phyloP scores from a whole-genome alignment of 2,888 invertebrate genomes.

The Tryphoninae sp. region DNA sequence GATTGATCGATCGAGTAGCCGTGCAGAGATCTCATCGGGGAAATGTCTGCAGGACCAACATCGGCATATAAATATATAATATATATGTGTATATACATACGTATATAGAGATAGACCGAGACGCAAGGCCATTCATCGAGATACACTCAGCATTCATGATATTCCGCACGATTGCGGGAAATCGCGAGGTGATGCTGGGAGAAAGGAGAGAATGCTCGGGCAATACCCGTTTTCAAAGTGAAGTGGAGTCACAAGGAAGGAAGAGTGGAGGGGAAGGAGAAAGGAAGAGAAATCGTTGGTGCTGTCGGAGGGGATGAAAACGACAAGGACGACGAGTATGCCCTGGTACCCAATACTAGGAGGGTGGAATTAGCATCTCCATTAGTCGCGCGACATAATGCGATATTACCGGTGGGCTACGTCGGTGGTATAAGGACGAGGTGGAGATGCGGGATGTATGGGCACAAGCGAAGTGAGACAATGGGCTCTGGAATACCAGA shows the following conservation, averaged over 20 bases:
- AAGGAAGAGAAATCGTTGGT: constrained; percentile 46
- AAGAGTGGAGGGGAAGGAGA: constrained; percentile 60
- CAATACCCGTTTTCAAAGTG: constrained; percentile 42
- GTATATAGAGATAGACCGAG: constrained; percentile 27
- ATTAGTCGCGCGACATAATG: constrained; percentile 77
- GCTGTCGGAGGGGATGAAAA: constrained; percentile 50
- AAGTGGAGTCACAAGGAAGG: constrained; percentile 72
- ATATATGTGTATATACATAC: constrained; percentile 17
- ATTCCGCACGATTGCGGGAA: constrained; percentile 76
- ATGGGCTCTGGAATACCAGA: constrained; percentile 59
- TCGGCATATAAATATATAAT: neutral
- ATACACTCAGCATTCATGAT: constrained; percentile 77
- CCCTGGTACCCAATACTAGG: constrained; percentile 49
- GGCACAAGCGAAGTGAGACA: constrained; percentile 72
- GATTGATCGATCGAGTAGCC: constrained; percentile 54
- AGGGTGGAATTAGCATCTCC: constrained; percentile 78
- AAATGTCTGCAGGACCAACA: constrained; percentile 22
- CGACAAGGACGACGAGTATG: constrained; percentile 66
- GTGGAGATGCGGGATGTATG: constrained; percentile 40
- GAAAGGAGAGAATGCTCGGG: constrained; percentile 49
- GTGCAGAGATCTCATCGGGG: constrained; percentile 44
- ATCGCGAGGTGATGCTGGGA: constrained; percentile 54
- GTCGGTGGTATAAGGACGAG: constrained; percentile 53
- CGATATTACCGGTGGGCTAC: constrained; percentile 74
- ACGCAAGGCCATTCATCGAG: constrained; percentile 71